Base-by-base conservation (phyloP, 1,140 invertebrate species). In the Littorina saxatilis region DNA sequence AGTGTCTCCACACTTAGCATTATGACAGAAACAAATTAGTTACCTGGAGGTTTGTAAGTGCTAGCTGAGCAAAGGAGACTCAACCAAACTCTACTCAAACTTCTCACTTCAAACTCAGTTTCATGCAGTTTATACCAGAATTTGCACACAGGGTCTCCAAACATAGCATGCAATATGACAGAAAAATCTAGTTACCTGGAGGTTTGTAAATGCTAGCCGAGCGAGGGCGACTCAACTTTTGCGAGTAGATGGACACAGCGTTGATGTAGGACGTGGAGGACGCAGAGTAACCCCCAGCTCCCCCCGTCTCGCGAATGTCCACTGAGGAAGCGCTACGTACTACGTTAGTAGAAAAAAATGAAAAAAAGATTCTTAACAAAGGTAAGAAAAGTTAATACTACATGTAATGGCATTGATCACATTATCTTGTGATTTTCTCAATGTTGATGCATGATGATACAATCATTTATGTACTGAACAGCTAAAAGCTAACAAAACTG, bases 181-280 rank as follows among this genome's bases (percentile, higher is more conserved):
- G 29, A 66, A 9, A 66, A 66, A 17, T 11, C 9, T 9, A 32
- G 5, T 11, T 89, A 87, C 79, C 83, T 86, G 84, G 15, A 75
- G 80, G 15, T 74, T 76, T 40, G 76, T 82, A 81, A 72, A 82
- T 80, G 9, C 83, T 72, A 17, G 89, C 90, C 23, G 89, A 90
- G 52, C 85, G 68, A 0, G 90, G 90, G 39, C 90, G 77, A 52
- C 80, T 76, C 70, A 90, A 76, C 84, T 88, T 89, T 82, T 90
- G 87, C 27, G 88, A 88, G 86, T 91, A 91, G 66, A 90, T 87
- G 75, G 89, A 86, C 20, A 91, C 88, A 82, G 91, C 90, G 81
- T 81, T 86, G 76, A 84, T 83, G 79, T 88, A 90, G 17, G 89
- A 89, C 27, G 89, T 86, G 43, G 85, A 82, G 58, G 89, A 85